These are phyloP conservation scores for Melanaphis sacchari DNA, from an alignment of 1,140 invertebrate species.

Conservation along the genomic window DNA sequence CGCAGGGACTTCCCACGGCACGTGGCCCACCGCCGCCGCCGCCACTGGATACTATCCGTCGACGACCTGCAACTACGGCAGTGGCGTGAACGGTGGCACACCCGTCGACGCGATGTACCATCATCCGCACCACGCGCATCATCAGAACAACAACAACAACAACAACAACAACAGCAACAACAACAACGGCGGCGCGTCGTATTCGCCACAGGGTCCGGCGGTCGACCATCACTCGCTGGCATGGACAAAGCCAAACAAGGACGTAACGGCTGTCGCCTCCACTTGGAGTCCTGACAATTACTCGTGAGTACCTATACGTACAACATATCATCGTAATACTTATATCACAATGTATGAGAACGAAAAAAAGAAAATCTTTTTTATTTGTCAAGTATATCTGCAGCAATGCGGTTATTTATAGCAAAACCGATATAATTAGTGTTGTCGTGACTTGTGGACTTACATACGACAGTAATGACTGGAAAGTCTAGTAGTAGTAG, in stretches of 20 bases:
- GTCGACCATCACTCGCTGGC: constrained; percentile 41
- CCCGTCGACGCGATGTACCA: constrained; percentile 34
- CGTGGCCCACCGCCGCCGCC: neutral
- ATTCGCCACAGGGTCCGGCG: neutral
- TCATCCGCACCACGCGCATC: constrained; percentile 13
- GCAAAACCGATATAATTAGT: no score
- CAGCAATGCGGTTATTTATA: no score
- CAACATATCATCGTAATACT: neutral
- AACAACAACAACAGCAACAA: no score
- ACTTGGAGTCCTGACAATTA: constrained; percentile 42
- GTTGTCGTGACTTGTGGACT: no score
- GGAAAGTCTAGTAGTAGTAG: no score
- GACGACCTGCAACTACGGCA: constrained; percentile 22
- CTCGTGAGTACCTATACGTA: constrained; percentile 35
- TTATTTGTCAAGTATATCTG: neutral
- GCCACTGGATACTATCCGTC: neutral
- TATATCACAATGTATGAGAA: no score
- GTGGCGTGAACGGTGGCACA: constrained; percentile 10
- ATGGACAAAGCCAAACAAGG: constrained; percentile 44
- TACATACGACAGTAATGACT: no score
- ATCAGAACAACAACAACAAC: neutral
- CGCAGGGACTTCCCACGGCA: constrained; percentile 31
- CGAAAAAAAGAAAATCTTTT: neutral
- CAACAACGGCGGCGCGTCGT: neutral
- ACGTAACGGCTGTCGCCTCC: neutral